Percentiles rank a stretch among this genome's conserved stretches.
These are phyloP conservation scores for Indicator indicator DNA, from an alignment of 2,113 vertebrate genomes.

Conservation along the genomic window DNA sequence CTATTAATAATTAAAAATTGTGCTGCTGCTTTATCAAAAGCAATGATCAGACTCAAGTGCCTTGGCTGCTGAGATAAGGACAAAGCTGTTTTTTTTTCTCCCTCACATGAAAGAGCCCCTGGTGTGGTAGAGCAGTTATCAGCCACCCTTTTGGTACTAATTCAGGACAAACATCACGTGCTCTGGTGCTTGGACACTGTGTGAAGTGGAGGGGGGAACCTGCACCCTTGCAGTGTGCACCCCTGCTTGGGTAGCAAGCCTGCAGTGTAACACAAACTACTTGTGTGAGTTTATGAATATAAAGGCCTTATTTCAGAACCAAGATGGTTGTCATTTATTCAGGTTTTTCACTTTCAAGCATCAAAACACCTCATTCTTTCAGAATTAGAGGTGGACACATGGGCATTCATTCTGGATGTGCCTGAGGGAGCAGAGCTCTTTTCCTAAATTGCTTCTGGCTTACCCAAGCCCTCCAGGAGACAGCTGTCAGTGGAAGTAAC, in stretches of 20 bases:
- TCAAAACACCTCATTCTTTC: not conserved
- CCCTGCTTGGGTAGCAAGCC: not conserved
- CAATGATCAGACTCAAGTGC: not conserved
- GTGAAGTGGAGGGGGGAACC: not conserved
- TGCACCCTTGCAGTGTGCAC: not conserved
- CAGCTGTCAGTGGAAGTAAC: not conserved
- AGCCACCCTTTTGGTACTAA: not conserved
- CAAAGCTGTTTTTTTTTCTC: not conserved
- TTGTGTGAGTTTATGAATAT: not conserved
- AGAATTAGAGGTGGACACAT: not conserved
- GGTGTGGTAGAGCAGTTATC: not conserved
- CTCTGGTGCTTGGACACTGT: not conserved
- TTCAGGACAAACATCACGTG: not conserved
- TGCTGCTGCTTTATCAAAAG: not conserved
- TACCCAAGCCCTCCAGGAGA: not conserved
- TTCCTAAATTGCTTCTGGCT: not conserved
- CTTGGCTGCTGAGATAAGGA: not conserved
- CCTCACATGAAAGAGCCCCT: not conserved
- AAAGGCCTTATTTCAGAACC: not conserved
- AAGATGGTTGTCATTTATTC: not conserved
- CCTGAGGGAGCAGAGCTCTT: not conserved
- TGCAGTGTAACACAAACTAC: not conserved
- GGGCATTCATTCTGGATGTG: not conserved
- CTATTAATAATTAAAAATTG: not conserved
- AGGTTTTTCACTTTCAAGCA: not conserved